Evolutionary conservation across 2,888 invertebrate species (phyloP), one percentile per base, ranked within the genome.

Genomic region (Ypsolopha sequella): DNA sequence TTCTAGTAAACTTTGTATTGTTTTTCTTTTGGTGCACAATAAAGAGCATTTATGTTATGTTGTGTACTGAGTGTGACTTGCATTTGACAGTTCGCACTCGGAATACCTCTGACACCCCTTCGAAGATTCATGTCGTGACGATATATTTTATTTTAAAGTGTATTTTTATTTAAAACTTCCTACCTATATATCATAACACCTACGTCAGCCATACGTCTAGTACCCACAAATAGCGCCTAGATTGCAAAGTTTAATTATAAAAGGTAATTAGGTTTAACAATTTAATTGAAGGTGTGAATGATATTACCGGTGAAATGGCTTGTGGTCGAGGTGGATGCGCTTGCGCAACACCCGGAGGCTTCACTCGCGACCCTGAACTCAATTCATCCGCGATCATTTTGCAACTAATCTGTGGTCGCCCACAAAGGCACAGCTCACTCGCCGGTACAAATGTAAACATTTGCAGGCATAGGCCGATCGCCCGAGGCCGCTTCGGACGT

Each of bases 401-500:
- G 86, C 85, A 84, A 85, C 79, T 80, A 76, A 80, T 80, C 79
- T 76, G 66, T 69, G 76, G 70, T 41, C 49, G n/a, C 39, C 39
- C 48, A 36, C 41, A 7, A 7, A 10, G 46, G 35, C 33, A 34
- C 66, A 68, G 65, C 66, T 68, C 66, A 69, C 64, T 58, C 58
- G 63, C 66, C 68, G 67, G 76, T 68, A 73, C 74, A 85, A 85
- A 86, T 86, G 82, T 86, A 85, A 86, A 85, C 86, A 86, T 86
- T 86, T 76, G 78, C 85, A 85, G 78, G 80, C 82, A 76, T 65
- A 63, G 64, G 71, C 66, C 78, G 74, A 70, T 62, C 71, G 61
- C 66, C 57, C 85, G 81, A 85, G 85, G 85, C 70, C 82, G 74
- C 54, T 49, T 62, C 62, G 77, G 68, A 81, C 85, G 84, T 82